phyloP scores from a whole-genome alignment of 2,113 vertebrate species.

The Ochotona princeps region DNA sequence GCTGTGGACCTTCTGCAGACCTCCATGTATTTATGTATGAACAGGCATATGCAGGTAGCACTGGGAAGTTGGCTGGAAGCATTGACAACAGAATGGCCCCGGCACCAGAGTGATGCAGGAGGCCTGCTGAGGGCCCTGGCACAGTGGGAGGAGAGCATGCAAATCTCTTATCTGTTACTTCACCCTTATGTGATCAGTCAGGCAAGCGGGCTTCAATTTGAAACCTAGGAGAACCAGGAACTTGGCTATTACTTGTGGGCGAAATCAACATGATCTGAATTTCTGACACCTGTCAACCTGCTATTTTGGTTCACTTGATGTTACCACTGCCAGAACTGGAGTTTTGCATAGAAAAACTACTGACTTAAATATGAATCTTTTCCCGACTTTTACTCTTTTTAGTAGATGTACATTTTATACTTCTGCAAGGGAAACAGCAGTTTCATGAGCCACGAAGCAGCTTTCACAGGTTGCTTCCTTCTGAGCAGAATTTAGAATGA shows the following conservation, averaged over 20 bases:
- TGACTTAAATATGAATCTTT: neutral
- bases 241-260: neutral
- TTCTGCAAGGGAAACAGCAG: no score
- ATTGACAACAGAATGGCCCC: neutral
- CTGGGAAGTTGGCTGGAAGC: neutral
- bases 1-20: no score
- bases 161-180: neutral
- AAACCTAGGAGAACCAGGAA: neutral
- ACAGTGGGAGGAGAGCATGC: neutral
- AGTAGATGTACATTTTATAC: no score
- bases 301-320: neutral
- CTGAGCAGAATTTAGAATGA: slow-evolving; percentile 16
- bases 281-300: slow-evolving; percentile 14
- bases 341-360: neutral
- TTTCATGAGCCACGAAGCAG: neutral
- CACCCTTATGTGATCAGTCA: neutral
- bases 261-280: neutral
- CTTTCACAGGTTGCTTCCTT: neutral
- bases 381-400: neutral
- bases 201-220: neutral
- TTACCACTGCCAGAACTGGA: neutral
- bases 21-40: neutral
- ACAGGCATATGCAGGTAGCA: neutral
- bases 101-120: neutral
- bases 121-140: neutral